These are phyloP conservation scores for Mirza zaza DNA, from an alignment of 2,113 vertebrate genomes.

Conservation along the genomic window DNA sequence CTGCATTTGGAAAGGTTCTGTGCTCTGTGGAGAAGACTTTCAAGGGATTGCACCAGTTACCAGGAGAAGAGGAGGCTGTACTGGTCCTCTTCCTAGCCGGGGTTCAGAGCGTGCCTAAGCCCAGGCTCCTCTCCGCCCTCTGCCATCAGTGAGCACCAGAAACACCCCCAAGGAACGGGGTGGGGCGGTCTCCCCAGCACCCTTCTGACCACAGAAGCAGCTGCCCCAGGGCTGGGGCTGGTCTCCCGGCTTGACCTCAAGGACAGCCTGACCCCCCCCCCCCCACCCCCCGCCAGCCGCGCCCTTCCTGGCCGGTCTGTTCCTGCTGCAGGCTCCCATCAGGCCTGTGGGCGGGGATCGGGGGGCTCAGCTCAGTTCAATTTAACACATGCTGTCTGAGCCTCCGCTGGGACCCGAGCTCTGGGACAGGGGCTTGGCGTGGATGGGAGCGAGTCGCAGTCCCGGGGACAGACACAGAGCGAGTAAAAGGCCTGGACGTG, in stretches of 20 bases:
- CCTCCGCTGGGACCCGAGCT: too few species aligned
- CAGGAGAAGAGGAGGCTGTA: neutral
- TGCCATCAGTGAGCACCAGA: neutral
- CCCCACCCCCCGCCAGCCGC: rapidly evolving
- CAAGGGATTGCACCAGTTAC: neutral
- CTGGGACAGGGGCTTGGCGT: neutral
- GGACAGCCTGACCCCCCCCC: neutral
- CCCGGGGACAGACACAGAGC: neutral
- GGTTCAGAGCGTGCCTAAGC: neutral
- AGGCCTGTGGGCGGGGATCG: neutral
- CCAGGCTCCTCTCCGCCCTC: neutral
- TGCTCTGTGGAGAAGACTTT: neutral
- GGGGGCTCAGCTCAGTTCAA: neutral
- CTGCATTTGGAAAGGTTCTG: neutral
- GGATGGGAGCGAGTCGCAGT: neutral
- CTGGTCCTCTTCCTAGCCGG: neutral
- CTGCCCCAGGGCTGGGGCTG: neutral
- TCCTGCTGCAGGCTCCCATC: neutral
- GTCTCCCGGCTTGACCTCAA: neutral
- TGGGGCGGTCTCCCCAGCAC: neutral
- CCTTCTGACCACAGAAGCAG: neutral
- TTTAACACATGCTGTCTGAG: neutral
- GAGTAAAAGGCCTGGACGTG: neutral
- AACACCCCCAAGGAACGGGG: neutral
- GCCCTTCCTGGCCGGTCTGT: neutral